Evolutionary conservation across 2,113 vertebrate genomes (phyloP).

Genomic region (Pseudorectes ferrugineus): DNA sequence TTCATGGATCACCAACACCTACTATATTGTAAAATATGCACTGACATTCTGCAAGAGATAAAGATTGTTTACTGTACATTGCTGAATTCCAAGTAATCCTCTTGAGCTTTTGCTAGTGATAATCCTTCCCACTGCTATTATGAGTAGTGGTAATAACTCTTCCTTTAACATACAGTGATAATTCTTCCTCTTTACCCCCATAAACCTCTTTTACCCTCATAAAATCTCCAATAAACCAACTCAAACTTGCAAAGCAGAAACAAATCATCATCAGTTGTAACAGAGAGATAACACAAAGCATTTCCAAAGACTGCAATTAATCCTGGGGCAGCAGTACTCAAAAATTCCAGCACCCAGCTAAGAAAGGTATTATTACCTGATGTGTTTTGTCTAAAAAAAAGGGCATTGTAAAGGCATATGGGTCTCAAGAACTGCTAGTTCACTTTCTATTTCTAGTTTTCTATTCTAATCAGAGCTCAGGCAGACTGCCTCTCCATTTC

Average conservation of each 20-base stretch:
- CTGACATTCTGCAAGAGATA: conserved; percentile 39
- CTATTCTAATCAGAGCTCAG: background rate
- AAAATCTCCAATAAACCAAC: conserved; percentile 5
- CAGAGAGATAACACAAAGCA: background rate
- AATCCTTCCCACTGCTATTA: background rate
- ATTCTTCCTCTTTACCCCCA: conserved; percentile 4
- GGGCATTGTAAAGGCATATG: background rate
- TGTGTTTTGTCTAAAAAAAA: background rate
- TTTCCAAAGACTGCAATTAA: conserved; percentile 17
- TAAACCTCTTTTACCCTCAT: background rate
- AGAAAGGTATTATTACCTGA: background rate
- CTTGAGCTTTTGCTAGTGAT: conserved; percentile 4
- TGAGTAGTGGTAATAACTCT: conserved; percentile 2
- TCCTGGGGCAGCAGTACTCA: background rate
- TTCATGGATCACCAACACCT: background rate
- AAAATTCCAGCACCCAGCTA: background rate
- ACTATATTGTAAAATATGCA: background rate
- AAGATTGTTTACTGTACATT: conserved; percentile 30
- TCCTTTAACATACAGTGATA: conserved; percentile 11
- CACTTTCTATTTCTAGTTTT: background rate
- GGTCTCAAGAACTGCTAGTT: background rate
- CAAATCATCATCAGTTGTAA: background rate
- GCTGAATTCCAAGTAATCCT: conserved; percentile 44
- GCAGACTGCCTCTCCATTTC: background rate
- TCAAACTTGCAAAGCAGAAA: background rate